Percentiles rank a stretch among this genome's conserved stretches.
Evolutionary conservation across 2,797 vertebrate genomes (phyloP).

Genomic region (Podargus strigoides): DNA sequence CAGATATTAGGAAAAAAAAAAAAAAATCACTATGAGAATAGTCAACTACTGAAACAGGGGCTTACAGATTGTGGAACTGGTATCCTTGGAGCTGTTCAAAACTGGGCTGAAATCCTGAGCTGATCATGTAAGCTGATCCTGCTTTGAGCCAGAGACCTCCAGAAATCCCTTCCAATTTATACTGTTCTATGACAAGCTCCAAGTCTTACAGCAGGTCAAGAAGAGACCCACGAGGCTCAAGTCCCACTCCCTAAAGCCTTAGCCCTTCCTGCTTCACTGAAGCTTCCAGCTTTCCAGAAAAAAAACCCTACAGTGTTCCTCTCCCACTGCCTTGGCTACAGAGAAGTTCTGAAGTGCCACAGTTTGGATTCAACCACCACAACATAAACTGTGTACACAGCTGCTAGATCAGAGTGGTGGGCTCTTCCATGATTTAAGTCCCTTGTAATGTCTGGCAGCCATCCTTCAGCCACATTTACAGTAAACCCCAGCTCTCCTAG

Average conservation of each 20-base stretch:
- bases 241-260: neutral
- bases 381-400: neutral
- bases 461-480: neutral
- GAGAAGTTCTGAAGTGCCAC: neutral
- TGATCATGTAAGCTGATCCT: neutral
- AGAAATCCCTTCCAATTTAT: neutral
- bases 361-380: neutral
- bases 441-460: neutral
- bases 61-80: neutral
- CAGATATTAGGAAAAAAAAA: neutral
- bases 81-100: neutral
- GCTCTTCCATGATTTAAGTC: neutral
- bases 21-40: accelerated
- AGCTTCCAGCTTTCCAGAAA: neutral
- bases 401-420: neutral
- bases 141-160: neutral
- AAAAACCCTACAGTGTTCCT: accelerated
- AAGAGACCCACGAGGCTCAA: neutral
- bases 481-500: neutral
- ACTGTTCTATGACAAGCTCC: accelerated
- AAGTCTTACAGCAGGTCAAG: neutral
- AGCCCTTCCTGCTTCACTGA: neutral
- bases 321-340: neutral
- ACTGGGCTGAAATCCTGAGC: neutral
- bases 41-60: neutral